A percentile compares a stretch with the other conserved stretches of the same genome.
phyloP scores from a whole-genome alignment of 1,140 invertebrate genomes.

The Halyomorpha halys region DNA sequence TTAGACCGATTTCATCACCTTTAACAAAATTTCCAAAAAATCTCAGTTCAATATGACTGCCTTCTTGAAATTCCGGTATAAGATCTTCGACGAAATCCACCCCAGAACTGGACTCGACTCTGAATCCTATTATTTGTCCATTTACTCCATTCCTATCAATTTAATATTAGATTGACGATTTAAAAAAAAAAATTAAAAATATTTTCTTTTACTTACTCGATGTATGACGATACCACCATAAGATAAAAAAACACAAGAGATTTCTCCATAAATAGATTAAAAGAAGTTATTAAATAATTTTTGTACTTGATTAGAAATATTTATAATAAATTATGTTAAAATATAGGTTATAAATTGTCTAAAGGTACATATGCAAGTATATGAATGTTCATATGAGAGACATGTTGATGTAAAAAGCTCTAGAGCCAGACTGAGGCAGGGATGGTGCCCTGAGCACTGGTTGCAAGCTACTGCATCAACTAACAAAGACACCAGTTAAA shows the following conservation, averaged over 20 bases:
- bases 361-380: no score
- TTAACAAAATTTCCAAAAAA: constrained; percentile 6
- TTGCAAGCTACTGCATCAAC: neutral
- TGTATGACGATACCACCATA: neutral
- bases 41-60: neutral
- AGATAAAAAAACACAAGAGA: neutral
- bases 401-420: no score
- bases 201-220: neutral
- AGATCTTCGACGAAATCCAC: constrained; percentile 2
- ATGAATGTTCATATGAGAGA: no score
- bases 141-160: neutral
- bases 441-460: neutral
- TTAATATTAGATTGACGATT: neutral
- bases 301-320: no score
- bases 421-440: neutral
- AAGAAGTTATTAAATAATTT: no score
- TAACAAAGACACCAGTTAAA: neutral
- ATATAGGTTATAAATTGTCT: no score
- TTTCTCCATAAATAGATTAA: constrained; percentile 5
- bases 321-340: no score
- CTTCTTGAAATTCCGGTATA: constrained; percentile 6
- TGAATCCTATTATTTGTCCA: constrained; percentile 5
- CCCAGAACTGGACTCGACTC: neutral
- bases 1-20: neutral
- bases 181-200: no score